phyloP scores from a whole-genome alignment of 2,797 vertebrate species.

The Phalloptychus januarius region DNA sequence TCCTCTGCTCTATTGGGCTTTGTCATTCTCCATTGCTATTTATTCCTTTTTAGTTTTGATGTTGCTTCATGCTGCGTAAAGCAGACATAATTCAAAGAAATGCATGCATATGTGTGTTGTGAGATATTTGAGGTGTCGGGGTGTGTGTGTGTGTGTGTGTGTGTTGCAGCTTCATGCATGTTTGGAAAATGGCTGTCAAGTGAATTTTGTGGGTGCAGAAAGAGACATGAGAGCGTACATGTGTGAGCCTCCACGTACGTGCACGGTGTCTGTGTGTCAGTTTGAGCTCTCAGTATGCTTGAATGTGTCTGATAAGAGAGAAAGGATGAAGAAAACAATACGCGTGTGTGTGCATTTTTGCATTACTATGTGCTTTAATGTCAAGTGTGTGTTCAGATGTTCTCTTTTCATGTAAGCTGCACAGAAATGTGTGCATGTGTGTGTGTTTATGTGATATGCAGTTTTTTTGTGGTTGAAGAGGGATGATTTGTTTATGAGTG shows the following conservation, averaged over 20 bases:
- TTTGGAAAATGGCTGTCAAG: conserved; percentile 25
- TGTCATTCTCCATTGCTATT: conserved; percentile 18
- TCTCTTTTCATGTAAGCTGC: not conserved
- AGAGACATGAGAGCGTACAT: conserved; percentile 3
- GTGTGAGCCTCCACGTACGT: not conserved
- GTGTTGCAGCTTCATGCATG: conserved; percentile 26
- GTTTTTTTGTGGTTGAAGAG: conserved; percentile 17
- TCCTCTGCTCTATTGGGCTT: conserved; percentile 18
- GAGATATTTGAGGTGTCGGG: conserved; percentile 12
- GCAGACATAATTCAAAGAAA: conserved; percentile 21
- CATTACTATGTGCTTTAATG: not conserved
- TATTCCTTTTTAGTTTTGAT: not conserved
- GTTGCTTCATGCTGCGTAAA: not conserved
- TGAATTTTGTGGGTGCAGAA: conserved; percentile 17
- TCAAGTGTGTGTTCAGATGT: not conserved
- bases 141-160: conserved; percentile 18
- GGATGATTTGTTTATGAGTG: conserved; percentile 5
- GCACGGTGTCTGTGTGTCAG: conserved; percentile 7
- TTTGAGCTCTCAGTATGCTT: conserved; percentile 17
- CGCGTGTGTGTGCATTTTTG: conserved; percentile 13
- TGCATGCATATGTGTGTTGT: conserved; percentile 25
- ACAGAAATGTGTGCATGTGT: not conserved
- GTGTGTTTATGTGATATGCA: conserved; percentile 1
- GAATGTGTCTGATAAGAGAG: conserved; percentile 8
- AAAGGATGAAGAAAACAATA: conserved; percentile 8